These are phyloP conservation scores for Synanthedon formicaeformis DNA, from an alignment of 2,888 invertebrate species.

Conservation along the genomic window DNA sequence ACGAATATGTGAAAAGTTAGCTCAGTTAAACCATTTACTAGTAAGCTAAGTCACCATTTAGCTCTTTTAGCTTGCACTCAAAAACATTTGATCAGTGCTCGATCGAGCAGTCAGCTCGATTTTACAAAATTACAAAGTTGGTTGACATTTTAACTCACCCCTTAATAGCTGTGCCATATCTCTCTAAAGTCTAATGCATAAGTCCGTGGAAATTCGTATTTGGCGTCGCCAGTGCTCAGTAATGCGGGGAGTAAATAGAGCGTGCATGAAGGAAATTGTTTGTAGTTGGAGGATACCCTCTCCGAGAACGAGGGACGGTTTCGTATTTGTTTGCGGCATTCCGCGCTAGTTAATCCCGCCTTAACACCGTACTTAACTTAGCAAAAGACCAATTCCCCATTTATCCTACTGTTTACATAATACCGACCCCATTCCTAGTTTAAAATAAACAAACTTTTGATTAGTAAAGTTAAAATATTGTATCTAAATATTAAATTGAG, in stretches of 20 bases:
- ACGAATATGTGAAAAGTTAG: too few relatives aligned
- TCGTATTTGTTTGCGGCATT: slow-evolving; percentile 39
- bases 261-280: slow-evolving; percentile 33
- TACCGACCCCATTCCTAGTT: slow-evolving; percentile 14
- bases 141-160: too few relatives aligned
- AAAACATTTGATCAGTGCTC: too few relatives aligned
- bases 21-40: too few relatives aligned
- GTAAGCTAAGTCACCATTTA: too few relatives aligned
- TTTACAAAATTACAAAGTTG: too few relatives aligned
- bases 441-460: slow-evolving; percentile 18
- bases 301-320: slow-evolving; percentile 21
- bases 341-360: slow-evolving; percentile 33
- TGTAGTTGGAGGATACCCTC: slow-evolving; percentile 26
- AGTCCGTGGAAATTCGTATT: slow-evolving; percentile 2
- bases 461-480: slow-evolving; percentile 8
- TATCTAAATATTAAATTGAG: too few relatives aligned
- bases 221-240: slow-evolving; percentile 4
- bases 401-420: slow-evolving; percentile 7
- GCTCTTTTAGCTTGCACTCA: too few relatives aligned
- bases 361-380: slow-evolving; percentile 5
- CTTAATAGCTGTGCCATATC: too few relatives aligned
- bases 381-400: not conserved
- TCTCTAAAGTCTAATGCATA: not conserved
- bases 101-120: too few relatives aligned
- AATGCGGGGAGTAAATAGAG: slow-evolving; percentile 32